These are phyloP conservation scores for Eulemur macaco DNA, from an alignment of 2,113 vertebrate genomes.

Conservation along the genomic window DNA sequence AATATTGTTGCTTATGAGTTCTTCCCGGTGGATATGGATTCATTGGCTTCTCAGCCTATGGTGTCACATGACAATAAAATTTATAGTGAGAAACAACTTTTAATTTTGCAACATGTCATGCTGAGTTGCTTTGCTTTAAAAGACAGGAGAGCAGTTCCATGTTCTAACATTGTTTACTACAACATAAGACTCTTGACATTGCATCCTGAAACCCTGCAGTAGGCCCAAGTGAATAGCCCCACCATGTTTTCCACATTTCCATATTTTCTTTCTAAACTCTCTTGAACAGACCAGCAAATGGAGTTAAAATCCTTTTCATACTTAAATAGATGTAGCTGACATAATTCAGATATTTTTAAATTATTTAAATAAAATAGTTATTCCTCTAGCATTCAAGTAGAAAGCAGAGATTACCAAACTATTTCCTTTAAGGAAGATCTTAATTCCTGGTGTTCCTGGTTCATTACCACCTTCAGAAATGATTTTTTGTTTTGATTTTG, in stretches of 20 bases:
- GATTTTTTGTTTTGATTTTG: slow-evolving; percentile 94
- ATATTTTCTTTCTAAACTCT: slow-evolving; percentile 88
- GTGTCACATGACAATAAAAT: slow-evolving; percentile 5
- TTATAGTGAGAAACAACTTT: not conserved
- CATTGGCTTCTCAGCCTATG: not conserved
- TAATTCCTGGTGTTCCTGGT: slow-evolving; percentile 91
- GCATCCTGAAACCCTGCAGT: slow-evolving; percentile 93
- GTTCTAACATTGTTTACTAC: slow-evolving; percentile 78
- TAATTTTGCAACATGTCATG: slow-evolving; percentile 66
- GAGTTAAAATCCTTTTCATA: slow-evolving; percentile 93
- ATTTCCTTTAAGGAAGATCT: slow-evolving; percentile 90
- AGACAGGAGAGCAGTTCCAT: slow-evolving; percentile 71
- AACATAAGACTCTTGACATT: slow-evolving; percentile 87
- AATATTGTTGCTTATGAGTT: not conserved
- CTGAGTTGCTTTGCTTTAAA: slow-evolving; percentile 66
- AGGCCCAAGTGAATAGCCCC: slow-evolving; percentile 91
- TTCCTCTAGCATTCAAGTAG: slow-evolving; percentile 92
- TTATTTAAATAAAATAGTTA: slow-evolving; percentile 94
- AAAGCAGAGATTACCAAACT: slow-evolving; percentile 94
- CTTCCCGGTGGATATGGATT: not conserved
- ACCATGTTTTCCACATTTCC: slow-evolving; percentile 87
- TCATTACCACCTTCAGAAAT: slow-evolving; percentile 93
- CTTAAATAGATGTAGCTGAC: slow-evolving; percentile 93
- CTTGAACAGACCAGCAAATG: slow-evolving; percentile 93
- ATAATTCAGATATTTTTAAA: slow-evolving; percentile 91